phyloP scores from a whole-genome alignment of 2,113 vertebrate genomes.

The Leptocoma aspasia region DNA sequence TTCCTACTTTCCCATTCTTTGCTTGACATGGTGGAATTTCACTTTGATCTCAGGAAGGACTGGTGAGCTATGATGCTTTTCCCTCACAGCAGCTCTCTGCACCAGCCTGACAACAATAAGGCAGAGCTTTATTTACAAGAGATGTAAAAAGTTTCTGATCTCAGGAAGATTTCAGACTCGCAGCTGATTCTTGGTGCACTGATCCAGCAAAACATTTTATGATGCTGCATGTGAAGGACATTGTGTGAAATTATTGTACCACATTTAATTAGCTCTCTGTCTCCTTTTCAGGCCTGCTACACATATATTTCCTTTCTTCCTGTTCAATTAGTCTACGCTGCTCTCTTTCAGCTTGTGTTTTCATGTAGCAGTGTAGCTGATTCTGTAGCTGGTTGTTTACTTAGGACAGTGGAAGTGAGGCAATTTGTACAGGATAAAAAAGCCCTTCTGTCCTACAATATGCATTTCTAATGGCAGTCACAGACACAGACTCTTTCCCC shows the following conservation, averaged over 20 bases:
- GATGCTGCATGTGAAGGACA: background rate
- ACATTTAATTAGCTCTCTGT: constrained; percentile 23
- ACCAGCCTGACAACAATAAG: background rate
- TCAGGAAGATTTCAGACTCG: background rate
- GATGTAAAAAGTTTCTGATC: background rate
- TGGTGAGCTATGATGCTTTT: background rate
- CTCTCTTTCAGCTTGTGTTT: background rate
- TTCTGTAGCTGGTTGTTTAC: constrained; percentile 11
- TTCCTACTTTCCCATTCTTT: background rate
- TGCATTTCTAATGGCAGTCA: background rate
- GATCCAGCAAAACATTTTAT: background rate
- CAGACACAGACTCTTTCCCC: background rate
- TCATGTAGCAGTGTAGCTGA: background rate
- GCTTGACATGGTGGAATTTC: background rate
- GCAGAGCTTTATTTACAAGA: background rate
- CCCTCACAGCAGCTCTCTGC: background rate
- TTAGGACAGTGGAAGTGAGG: background rate
- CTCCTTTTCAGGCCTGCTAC: constrained; percentile 21
- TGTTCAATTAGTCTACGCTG: background rate
- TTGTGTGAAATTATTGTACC: background rate
- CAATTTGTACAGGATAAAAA: background rate
- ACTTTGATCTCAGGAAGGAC: background rate
- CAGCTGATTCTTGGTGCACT: background rate
- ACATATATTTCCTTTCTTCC: background rate
- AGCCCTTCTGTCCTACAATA: background rate